Base-by-base conservation (phyloP, 2,797 vertebrate genomes). In the Capromys pilorides region DNA sequence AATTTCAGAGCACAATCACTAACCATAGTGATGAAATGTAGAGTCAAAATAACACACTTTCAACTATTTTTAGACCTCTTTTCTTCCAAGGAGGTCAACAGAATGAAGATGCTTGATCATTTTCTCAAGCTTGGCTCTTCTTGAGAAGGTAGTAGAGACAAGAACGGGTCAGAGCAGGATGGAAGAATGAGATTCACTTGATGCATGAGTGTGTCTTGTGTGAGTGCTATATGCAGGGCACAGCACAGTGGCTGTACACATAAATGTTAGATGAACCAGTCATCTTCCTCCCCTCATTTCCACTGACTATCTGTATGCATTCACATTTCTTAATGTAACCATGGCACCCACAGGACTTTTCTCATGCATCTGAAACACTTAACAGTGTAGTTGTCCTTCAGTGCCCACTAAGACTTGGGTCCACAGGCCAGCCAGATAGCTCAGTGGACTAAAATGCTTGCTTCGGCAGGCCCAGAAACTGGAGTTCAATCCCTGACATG, bases 41-140 rank as follows among this genome's bases (percentile, higher is more conserved):
- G 94, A 71, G 86, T 96, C 90, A 95, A 94, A 97, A 97, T 92
- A 97, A 94, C 80, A 92, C 61, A 88, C 33, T 90, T 93, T 64
- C 33, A n/a, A 39, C 91, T 97, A 92, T 94, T 97, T 97, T 96
- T 82, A 94, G 75, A 95, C 86, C 16, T 14, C 69, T 95, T 96
- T 93, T 95, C 88, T 95, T 41, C 82, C 62, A 88, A 93, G 61
- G 85, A 95, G 66, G 83, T 94, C 69, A 93, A 86, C 77, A 8
- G 66, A 71, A 93, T 90, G 64, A 95, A 86, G 73, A 83, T 0
- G 0, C 49, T 92, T 88, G 81, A 90, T 86, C 61, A n/a, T 92
- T 90, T 95, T 80, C 67, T 36, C 85, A 64, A 90, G 81, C 31
- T 2, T 26, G 28, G 49, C 69, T 96, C 8, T 91, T 18, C 77